Evolutionary conservation across 2,888 invertebrate genomes (phyloP), one percentile per base, ranked within the genome.

Genomic region (Drosophila stalkeri): DNA sequence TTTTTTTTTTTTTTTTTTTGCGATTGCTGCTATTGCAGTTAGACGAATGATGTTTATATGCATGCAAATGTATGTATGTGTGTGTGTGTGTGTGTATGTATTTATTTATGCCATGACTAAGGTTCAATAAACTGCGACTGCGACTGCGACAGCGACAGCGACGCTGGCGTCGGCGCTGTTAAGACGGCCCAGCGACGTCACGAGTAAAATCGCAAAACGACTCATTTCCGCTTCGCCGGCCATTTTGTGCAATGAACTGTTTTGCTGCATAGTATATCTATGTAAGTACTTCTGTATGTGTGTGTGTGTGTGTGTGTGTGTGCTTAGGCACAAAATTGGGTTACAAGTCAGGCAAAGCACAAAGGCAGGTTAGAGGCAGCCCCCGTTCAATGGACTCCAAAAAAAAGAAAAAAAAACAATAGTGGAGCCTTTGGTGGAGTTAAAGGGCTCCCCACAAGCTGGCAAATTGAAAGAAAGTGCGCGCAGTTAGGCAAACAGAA

Each of bases 51-150:
- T 55, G 46, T 37, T 37, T 64, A 52, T 44, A 12, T 14, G 49
- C 35, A 39, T 60, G 33, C 68, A 37, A 62, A n/a, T 6, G 43
- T 44, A 41, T 77, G 55, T 55, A 9, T 23, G 18, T 47, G 35
- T 47, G 20, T 39, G 31, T n/a, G 41, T 39, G 14, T 44, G 37
- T 44, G 14, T 41, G 39, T 18, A 33, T 73, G 62, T 51, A 65
- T 77, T 63, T 77, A 77, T 77, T 72, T 63, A 77, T 75, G 71
- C 64, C 84, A 71, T 68, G 64, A 77, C 65, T 77, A 77, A 86
- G 82, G 83, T 86, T 84, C 83, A 84, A 84, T 84, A 86, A 84
- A 84, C 83, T 86, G 71, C 76, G 73, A 70, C 78, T 61, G 56
- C 71, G 63, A 57, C 63, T 11, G 59, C 64, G 41, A 27, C 64